Conservation (phyloP, 1,140 invertebrate genomes). For the Andricus grossulariae region DNA sequence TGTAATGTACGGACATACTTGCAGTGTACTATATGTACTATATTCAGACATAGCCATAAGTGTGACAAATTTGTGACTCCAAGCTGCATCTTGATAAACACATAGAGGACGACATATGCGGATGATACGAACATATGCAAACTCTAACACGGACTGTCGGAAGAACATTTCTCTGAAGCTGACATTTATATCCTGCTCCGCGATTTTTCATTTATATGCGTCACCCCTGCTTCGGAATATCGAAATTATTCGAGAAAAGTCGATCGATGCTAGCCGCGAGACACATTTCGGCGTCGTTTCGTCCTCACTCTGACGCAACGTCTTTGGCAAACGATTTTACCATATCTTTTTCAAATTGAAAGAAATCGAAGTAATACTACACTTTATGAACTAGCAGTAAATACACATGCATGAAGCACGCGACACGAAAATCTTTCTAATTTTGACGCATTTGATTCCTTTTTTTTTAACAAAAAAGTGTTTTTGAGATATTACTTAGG, state of each 20-base stretch:
- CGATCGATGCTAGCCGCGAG: not conserved
- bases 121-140: slow-evolving; percentile 1
- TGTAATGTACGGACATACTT: not conserved
- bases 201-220: slow-evolving; percentile 28
- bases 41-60: not conserved
- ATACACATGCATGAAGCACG: too few relatives aligned
- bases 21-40: not conserved
- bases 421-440: too few relatives aligned
- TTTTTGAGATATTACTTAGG: too few relatives aligned
- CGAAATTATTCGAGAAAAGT: slow-evolving; percentile 16
- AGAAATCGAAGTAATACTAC: not conserved
- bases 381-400: not conserved
- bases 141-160: not conserved
- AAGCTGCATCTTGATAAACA: slow-evolving; percentile 13
- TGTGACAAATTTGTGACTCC: slow-evolving; percentile 8
- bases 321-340: slow-evolving; percentile 7
- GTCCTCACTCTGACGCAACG: not conserved
- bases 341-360: not conserved
- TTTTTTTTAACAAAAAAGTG: too few relatives aligned
- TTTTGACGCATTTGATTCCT: too few relatives aligned
- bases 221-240: not conserved
- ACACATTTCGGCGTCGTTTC: slow-evolving; percentile 1
- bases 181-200: slow-evolving; percentile 17
- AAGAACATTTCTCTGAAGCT: not conserved
- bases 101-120: not conserved